phyloP scores from a whole-genome alignment of 2,888 invertebrate genomes.

The Phyllotreta cruciferae region DNA sequence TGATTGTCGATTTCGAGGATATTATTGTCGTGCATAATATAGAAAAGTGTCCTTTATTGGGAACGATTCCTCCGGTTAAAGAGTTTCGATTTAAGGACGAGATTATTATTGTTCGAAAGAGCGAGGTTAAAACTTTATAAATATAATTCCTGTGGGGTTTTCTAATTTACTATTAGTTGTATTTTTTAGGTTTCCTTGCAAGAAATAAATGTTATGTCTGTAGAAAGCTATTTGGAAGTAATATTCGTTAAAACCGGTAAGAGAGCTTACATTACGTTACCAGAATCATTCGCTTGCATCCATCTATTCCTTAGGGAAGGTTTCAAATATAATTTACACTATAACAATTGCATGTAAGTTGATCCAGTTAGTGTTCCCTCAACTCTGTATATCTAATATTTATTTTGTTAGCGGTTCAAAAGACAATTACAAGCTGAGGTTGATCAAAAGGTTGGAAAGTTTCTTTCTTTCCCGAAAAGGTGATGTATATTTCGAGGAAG shows the following conservation, averaged over 20 bases:
- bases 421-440: too few relatives aligned
- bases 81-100: neutral
- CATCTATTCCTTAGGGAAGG: slow-evolving; percentile 14
- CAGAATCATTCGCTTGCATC: too few relatives aligned
- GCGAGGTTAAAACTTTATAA: slow-evolving; percentile 15
- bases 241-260: neutral
- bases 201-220: neutral
- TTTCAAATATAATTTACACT: slow-evolving; percentile 14
- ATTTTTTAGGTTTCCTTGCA: neutral
- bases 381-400: too few relatives aligned
- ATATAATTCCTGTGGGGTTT: neutral
- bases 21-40: slow-evolving; percentile 15
- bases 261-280: slow-evolving; percentile 10
- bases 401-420: too few relatives aligned
- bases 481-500: too few relatives aligned
- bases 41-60: neutral
- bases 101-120: slow-evolving; percentile 16
- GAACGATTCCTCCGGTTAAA: neutral
- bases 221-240: slow-evolving; percentile 16
- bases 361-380: neutral
- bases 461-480: too few relatives aligned
- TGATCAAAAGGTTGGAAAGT: too few relatives aligned
- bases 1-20: slow-evolving; percentile 34
- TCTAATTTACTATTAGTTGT: too few relatives aligned
- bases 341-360: slow-evolving; percentile 25